These are phyloP conservation scores for Gracilinanus agilis DNA, from an alignment of 2,113 vertebrate species.

Conservation along the genomic window DNA sequence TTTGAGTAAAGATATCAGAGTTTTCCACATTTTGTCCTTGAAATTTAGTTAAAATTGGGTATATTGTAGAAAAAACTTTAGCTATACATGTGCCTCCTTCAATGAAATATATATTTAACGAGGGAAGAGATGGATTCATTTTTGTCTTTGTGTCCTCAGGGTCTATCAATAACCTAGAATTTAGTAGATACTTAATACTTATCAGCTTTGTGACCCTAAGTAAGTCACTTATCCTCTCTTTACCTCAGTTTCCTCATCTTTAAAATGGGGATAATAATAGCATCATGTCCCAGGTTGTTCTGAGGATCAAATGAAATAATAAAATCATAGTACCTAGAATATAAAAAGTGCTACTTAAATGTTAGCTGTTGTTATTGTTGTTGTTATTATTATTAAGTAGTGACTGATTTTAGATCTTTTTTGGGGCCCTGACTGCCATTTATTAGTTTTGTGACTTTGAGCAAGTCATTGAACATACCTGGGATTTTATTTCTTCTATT, in stretches of 20 bases:
- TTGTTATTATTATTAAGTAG: background rate
- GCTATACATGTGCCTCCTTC: background rate
- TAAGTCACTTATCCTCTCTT: background rate
- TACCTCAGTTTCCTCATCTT: background rate
- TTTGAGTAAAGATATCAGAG: background rate
- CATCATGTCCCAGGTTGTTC: background rate
- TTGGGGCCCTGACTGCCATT: background rate
- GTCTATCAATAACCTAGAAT: background rate
- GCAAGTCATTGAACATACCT: background rate
- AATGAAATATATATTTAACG: background rate
- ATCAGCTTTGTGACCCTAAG: background rate
- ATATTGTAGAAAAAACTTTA: background rate
- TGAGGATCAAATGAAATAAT: background rate
- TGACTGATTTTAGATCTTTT: background rate
- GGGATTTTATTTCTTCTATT: background rate
- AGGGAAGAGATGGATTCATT: background rate
- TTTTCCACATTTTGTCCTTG: background rate
- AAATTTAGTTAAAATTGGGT: background rate
- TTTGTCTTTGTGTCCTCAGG: background rate
- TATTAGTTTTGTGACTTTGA: background rate
- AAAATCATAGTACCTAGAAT: background rate
- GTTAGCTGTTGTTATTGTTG: no score
- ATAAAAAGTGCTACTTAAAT: no score
- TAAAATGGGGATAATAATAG: background rate
- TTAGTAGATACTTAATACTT: background rate